Base-by-base conservation (phyloP, 2,113 vertebrate species). In the Eubucco bourcierii region DNA sequence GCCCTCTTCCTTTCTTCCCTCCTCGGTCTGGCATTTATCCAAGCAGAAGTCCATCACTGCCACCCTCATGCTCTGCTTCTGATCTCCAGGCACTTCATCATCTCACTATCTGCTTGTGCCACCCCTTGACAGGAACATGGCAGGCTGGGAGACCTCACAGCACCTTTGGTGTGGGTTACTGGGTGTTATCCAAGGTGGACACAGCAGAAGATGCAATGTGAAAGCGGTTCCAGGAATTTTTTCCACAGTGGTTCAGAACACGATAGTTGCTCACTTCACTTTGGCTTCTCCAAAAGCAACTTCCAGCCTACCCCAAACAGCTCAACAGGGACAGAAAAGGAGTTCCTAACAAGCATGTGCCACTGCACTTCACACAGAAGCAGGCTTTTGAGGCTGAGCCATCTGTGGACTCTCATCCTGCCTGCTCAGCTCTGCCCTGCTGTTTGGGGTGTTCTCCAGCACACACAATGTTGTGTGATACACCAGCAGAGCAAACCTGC, bases 381-480 rank as follows among this genome's bases (percentile, higher is more conserved):
- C 3, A 53, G 59, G 15, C 4, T 14, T 84, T 50, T 27, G 28
- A 46, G 33, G 19, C 29, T 55, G 39, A 66, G 20, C 21, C 3
- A 13, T 25, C 0, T 0, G 15, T 12, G 33, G 25, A 21, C 27
- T 20, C 17, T 11, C 60, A 12, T 16, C 9, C 33, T 56, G 53
- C 37, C 47, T 55, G 17, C 15, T 60, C 12, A 46, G 15, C 29
- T 4, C 16, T 56, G 73, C 41, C 67, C 23, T 65, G 39, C 46
- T 55, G 1, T 29, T 58, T 47, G 71, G 23, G 19, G 19, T 21
- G 37, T 33, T 8, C 28, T 31, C 44, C 47, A 21, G 21, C 15
- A 33, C 19, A 6, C 5, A 9, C 31, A 7, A 46, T 46, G 44
- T 21, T 15, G 15, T 2, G 0, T 3, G 68, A 44, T 21, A 16